Percentiles rank a stretch among this genome's conserved stretches.
Conservation (phyloP, 2,888 invertebrate genomes). For the Lithophane semibrunnea region DNA sequence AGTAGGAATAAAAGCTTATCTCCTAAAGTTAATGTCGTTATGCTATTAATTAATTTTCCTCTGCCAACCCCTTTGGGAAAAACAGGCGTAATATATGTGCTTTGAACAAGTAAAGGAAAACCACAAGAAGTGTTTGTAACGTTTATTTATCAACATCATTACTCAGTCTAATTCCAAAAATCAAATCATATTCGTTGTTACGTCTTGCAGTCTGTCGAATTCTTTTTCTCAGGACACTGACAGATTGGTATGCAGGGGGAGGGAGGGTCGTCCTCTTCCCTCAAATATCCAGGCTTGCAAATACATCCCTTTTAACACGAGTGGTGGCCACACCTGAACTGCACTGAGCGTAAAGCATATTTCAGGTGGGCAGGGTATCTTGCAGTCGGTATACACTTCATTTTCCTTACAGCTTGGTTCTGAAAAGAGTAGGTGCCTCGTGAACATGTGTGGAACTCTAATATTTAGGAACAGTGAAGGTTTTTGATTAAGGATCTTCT, state of each 20-base stretch:
- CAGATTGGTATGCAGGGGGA: conserved; percentile 50
- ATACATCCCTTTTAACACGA: conserved; percentile 44
- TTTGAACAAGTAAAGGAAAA: conserved; percentile 3
- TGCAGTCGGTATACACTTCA: conserved; percentile 64
- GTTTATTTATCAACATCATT: background rate
- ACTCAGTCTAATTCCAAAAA: background rate
- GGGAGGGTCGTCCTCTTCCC: conserved; percentile 24
- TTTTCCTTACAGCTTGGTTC: conserved; percentile 51
- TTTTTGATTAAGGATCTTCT: no score
- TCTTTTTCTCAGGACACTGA: conserved; percentile 48
- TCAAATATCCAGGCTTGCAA: conserved; percentile 45
- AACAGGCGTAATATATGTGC: background rate
- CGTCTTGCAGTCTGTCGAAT: conserved; percentile 35
- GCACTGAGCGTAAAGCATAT: conserved; percentile 61
- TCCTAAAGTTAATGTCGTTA: no score
- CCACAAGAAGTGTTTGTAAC: background rate
- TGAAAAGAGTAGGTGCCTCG: background rate
- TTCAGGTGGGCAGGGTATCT: conserved; percentile 66
- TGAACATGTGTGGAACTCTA: background rate
- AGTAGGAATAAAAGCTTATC: background rate
- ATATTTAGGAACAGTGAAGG: no score
- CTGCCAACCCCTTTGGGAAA: background rate
- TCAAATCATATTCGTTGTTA: background rate
- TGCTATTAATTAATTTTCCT: no score
- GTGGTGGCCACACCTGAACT: conserved; percentile 56